Percentiles rank a stretch among this genome's conserved stretches.
Conservation (phyloP, 1,140 invertebrate genomes). For the Wiebesia pumilae region DNA sequence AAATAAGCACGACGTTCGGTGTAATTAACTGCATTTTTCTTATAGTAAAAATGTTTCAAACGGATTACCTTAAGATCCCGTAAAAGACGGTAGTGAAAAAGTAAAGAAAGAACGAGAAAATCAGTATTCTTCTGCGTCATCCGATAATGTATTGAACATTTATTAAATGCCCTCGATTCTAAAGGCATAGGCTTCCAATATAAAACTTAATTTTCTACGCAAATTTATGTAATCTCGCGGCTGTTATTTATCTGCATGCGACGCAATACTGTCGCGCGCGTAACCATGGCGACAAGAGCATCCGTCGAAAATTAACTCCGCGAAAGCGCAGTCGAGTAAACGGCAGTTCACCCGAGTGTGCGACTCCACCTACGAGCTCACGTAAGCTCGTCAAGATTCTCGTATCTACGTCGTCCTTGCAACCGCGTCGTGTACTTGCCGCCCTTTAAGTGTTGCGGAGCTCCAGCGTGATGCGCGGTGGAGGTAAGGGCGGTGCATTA, state of each 20-base stretch:
- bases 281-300: background rate
- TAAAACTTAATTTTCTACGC: background rate
- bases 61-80: no score
- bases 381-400: background rate
- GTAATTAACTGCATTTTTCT: background rate
- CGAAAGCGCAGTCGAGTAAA: background rate
- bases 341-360: background rate
- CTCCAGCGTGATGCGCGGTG: no score
- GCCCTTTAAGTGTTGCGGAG: background rate
- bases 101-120: background rate
- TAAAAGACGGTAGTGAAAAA: no score
- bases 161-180: background rate
- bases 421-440: slow-evolving; percentile 13
- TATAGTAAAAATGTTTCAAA: background rate
- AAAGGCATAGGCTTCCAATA: background rate
- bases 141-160: background rate
- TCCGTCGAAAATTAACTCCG: background rate
- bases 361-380: background rate
- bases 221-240: background rate
- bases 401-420: slow-evolving; percentile 12
- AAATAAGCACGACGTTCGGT: background rate
- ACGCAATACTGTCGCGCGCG: background rate
- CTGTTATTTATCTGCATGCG: background rate
- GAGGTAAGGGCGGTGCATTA: background rate
- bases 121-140: background rate